phyloP scores from a whole-genome alignment of 2,797 vertebrate species.

The Oophaga sylvatica region DNA sequence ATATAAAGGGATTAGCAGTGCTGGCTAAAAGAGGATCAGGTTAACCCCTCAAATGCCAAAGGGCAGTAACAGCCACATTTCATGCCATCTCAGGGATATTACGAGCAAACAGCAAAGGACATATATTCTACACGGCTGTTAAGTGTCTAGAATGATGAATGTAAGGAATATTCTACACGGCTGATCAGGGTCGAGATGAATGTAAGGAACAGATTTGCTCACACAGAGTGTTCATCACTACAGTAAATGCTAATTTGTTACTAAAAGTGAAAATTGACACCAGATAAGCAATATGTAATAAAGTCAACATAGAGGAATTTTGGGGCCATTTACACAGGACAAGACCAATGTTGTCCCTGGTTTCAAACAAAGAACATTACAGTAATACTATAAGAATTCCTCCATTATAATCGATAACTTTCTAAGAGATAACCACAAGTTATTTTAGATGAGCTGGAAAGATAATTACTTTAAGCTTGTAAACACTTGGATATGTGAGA shows the following conservation, averaged over 20 bases:
- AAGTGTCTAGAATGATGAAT: too few species aligned
- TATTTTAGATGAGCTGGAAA: constrained; percentile 14
- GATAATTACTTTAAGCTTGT: not conserved
- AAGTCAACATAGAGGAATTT: not conserved
- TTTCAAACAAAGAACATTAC: not conserved
- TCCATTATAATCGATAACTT: constrained; percentile 30
- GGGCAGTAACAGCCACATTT: not conserved
- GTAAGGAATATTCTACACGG: too few species aligned
- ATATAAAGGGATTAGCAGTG: constrained; percentile 71
- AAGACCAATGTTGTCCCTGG: not conserved
- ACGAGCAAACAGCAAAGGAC: not conserved
- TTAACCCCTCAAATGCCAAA: constrained; percentile 51
- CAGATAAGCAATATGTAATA: not conserved
- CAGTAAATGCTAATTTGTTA: not conserved
- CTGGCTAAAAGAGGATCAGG: constrained; percentile 57
- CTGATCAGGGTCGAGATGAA: not conserved
- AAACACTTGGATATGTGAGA: not conserved
- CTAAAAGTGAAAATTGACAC: too few species aligned
- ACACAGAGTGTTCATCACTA: not conserved
- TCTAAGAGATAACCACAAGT: not conserved
- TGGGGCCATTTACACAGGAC: not conserved
- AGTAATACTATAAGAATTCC: constrained; percentile 32
- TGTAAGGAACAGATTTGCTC: not conserved
- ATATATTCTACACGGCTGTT: not conserved
- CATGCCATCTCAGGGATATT: not conserved